Conservation (phyloP, 2,113 vertebrate genomes). For the Lophotis ruficrista region DNA sequence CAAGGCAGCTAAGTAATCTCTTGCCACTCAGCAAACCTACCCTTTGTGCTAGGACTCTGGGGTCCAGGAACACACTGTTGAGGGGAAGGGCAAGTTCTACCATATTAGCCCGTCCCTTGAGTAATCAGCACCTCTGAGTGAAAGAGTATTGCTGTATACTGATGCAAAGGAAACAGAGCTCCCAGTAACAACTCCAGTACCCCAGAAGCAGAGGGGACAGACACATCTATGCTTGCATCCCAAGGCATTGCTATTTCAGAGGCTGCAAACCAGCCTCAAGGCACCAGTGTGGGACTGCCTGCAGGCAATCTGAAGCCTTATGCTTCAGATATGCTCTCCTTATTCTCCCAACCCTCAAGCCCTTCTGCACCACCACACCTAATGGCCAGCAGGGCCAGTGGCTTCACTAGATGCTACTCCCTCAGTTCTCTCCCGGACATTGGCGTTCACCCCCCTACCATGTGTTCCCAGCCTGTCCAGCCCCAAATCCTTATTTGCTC, state of each 20-base stretch:
- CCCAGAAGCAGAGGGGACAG: background rate
- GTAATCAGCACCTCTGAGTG: background rate
- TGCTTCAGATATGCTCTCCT: background rate
- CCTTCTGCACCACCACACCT: background rate
- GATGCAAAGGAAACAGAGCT: background rate
- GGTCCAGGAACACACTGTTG: background rate
- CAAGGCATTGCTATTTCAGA: background rate
- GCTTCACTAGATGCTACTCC: background rate
- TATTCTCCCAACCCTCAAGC: background rate
- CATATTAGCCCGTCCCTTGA: background rate
- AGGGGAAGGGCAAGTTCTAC: background rate
- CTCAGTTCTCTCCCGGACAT: background rate
- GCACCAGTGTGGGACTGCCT: background rate
- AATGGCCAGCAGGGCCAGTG: background rate
- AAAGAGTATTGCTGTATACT: background rate
- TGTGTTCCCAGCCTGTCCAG: background rate
- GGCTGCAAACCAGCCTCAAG: background rate
- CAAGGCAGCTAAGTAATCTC: background rate
- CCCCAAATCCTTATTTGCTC: background rate
- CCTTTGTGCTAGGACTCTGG: background rate
- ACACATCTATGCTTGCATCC: background rate
- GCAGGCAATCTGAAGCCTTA: background rate
- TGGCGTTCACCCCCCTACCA: background rate
- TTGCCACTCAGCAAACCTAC: background rate
- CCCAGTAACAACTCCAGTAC: background rate